phyloP scores from a whole-genome alignment of 2,113 vertebrate genomes.

The Empidonax traillii region DNA sequence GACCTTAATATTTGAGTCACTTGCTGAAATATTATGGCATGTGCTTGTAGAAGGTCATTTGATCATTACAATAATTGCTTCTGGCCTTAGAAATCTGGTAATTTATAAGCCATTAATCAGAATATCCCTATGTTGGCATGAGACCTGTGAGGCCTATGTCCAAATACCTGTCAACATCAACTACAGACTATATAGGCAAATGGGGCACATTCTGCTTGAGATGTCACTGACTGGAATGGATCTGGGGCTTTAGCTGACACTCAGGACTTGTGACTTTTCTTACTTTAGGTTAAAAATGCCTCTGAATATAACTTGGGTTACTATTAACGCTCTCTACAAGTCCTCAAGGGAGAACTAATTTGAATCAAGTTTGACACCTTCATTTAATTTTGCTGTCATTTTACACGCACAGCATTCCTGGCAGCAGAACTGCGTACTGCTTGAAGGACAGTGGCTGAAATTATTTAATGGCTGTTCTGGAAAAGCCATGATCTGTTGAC shows the following conservation, averaged over 20 bases:
- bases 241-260: background rate
- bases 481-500: background rate
- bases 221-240: background rate
- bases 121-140: background rate
- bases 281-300: background rate
- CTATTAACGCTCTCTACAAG: background rate
- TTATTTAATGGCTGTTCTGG: background rate
- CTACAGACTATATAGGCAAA: background rate
- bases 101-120: background rate
- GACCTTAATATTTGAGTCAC: background rate
- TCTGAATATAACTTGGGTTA: background rate
- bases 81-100: background rate
- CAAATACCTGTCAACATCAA: background rate
- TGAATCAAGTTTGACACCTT: background rate
- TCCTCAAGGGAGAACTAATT: background rate
- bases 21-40: background rate
- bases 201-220: background rate
- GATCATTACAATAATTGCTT: background rate
- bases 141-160: rapidly evolving
- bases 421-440: background rate
- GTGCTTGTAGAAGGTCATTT: background rate
- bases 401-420: rapidly evolving
- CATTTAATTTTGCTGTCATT: background rate
- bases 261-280: background rate
- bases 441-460: background rate